Base-by-base conservation (phyloP, 1,140 invertebrate genomes). In the Drosophila ambigua region DNA sequence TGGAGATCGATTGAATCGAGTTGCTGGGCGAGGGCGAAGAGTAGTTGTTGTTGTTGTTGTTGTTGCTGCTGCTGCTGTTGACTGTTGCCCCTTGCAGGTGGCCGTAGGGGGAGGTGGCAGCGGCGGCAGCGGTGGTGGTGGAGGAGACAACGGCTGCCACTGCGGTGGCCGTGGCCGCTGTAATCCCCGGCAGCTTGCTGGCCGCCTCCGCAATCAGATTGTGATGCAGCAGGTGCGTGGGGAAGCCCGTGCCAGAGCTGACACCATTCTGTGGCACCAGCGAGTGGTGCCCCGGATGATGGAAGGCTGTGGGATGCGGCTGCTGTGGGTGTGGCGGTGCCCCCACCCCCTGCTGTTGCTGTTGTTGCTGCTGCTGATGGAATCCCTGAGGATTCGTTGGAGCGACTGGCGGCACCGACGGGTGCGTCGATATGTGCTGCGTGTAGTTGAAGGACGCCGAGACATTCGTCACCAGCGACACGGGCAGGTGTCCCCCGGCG, bases 171-270 rank as follows among this genome's bases (percentile, higher is more conserved):
- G 90, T 80, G 0, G 82, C 78, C 7, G 85, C 81, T 11, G 90
- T 80, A 0, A 90, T 84, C 4, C 74, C 77, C 0, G 90, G 87
- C 76, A 91, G 43, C 57, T 91, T 91, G 67, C 90, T 90, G 28
- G 90, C 75, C 24, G 90, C 87, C 59, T 91, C 90, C 1, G 90
- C 89, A 15, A 91, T 91, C 1, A 91, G 82, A 77, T 91, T 91
- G 57, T 90, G 90, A 63, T 91, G 90, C 77, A 94, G 83, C n/a
- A 94, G 80, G 8, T 95, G 95, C 0, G 95, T 94, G 2, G 90
- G 77, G 55, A 95, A 95, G 67, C 9, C 43, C 1, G 23, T 43
- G 41, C 16, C 87, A 0, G 74, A 7, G 89, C 90, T 61, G 91
- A 91, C 26, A 81, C 71, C 73, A 72, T 68, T 74, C 23, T 79